phyloP scores from a whole-genome alignment of 2,797 vertebrate genomes.

The Potorous gilbertii region DNA sequence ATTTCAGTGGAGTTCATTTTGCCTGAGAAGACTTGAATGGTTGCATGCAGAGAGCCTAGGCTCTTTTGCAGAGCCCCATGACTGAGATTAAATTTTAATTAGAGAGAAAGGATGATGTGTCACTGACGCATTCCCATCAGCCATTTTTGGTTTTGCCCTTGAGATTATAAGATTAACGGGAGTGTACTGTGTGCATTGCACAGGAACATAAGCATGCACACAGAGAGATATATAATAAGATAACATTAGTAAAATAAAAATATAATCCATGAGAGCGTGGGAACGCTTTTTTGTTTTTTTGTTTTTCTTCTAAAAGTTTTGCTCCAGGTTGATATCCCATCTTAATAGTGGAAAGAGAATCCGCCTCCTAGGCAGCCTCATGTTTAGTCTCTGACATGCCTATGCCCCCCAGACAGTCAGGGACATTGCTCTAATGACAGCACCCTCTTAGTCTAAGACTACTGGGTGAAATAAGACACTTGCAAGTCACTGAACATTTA shows the following conservation, averaged over 20 bases:
- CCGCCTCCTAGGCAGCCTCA: background rate
- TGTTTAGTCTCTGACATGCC: background rate
- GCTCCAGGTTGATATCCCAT: background rate
- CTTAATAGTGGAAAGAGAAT: background rate
- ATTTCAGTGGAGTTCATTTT: background rate
- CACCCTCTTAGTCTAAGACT: background rate
- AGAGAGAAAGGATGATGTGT: background rate
- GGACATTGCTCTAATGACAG: background rate
- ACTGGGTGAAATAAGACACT: background rate
- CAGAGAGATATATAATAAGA: background rate
- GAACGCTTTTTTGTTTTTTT: background rate
- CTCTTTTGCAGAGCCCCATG: background rate
- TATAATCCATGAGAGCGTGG: background rate
- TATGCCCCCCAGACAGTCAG: background rate
- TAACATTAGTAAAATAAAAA: background rate
- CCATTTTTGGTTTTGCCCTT: background rate
- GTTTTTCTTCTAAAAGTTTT: background rate
- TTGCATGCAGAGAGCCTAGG: background rate
- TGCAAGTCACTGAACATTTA: background rate
- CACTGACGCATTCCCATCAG: background rate
- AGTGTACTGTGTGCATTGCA: background rate
- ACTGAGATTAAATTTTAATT: background rate
- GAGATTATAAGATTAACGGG: background rate
- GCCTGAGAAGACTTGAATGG: background rate
- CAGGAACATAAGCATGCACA: background rate